A percentile compares a stretch with the other conserved stretches of the same genome.
phyloP scores from a whole-genome alignment of 2,113 vertebrate species.

The Condylura cristata region DNA sequence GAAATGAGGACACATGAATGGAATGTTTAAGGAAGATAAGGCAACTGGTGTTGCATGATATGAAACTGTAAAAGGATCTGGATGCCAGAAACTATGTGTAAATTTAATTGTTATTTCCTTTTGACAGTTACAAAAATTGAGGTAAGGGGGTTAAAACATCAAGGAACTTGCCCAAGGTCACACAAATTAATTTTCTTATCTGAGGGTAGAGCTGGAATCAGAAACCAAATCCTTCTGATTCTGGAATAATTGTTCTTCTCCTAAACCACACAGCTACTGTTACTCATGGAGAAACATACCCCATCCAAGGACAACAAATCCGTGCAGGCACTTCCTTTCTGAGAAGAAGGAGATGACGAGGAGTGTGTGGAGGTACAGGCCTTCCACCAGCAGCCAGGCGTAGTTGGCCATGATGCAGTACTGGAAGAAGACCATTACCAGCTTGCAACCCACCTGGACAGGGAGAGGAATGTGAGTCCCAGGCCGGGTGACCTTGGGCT shows the following conservation, averaged over 20 bases:
- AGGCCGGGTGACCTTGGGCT: neutral
- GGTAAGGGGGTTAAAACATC: neutral
- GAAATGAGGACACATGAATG: neutral
- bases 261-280: neutral
- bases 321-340: conserved; percentile 90
- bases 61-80: neutral
- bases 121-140: neutral
- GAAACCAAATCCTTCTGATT: neutral
- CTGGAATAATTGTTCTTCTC: neutral
- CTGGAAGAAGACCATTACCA: conserved; percentile 94
- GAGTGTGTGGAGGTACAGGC: conserved; percentile 95
- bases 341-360: conserved; percentile 94
- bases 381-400: conserved; percentile 96
- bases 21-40: neutral
- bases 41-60: neutral
- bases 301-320: conserved; percentile 94
- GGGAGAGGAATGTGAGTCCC: conserved; percentile 69
- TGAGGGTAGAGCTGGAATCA: neutral
- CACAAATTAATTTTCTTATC: neutral
- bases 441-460: conserved; percentile 92
- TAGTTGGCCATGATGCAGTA: conserved; percentile 97
- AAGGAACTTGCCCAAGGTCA: neutral
- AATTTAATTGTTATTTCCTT: conserved; percentile 1
- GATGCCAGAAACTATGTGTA: neutral
- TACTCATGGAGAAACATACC: conserved; percentile 86